phyloP scores from a whole-genome alignment of 2,888 invertebrate species.

The Macrosiphum euphorbiae region DNA sequence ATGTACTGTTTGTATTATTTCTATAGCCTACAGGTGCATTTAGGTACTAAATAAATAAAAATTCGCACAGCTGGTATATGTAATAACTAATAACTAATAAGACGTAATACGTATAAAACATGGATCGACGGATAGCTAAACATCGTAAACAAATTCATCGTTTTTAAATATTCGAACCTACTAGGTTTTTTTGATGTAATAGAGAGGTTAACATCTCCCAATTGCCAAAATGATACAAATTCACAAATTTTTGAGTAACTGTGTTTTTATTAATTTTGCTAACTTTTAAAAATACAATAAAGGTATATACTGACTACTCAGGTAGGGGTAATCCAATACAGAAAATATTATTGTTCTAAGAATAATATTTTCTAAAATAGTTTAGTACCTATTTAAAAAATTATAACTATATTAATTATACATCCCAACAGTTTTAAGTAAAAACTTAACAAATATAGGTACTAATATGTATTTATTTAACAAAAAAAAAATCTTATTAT shows the following conservation, averaged over 20 bases:
- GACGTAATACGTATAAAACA: neutral
- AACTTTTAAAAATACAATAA: neutral
- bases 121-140: neutral
- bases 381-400: too few relatives aligned
- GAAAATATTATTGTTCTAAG: neutral
- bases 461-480: neutral
- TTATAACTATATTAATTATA: neutral
- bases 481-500: neutral
- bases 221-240: neutral
- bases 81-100: too few relatives aligned
- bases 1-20: neutral
- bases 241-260: neutral
- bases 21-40: neutral
- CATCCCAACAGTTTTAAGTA: neutral
- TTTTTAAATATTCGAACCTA: neutral
- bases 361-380: neutral
- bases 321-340: neutral
- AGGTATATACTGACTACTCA: neutral
- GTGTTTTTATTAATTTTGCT: neutral
- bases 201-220: neutral
- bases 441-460: neutral
- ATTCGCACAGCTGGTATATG: neutral
- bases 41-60: neutral
- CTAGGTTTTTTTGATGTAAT: neutral
- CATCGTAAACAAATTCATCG: neutral